phyloP scores from a whole-genome alignment of 2,113 vertebrate genomes.

The Saguinus midas region DNA sequence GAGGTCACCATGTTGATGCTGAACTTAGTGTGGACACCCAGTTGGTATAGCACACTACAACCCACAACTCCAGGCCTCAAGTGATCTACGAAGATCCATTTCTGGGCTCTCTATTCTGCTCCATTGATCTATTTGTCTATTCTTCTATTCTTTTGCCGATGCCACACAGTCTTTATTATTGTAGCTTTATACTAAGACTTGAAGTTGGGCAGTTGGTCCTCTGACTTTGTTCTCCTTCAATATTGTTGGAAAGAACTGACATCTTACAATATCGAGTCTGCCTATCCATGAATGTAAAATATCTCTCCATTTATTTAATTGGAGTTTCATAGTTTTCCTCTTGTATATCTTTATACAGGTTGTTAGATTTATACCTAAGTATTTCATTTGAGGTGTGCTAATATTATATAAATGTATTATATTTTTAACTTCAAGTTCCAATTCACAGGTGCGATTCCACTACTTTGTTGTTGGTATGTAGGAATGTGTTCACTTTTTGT shows the following conservation, averaged over 20 bases:
- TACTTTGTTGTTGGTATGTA: not conserved
- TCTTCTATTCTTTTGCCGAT: not conserved
- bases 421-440: not conserved
- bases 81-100: not conserved
- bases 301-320: not conserved
- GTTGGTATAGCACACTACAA: rapidly evolving
- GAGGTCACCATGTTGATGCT: not conserved
- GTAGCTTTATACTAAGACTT: not conserved
- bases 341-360: not conserved
- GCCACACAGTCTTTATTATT: not conserved
- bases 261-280: not conserved
- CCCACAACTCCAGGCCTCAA: not conserved
- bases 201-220: not conserved
- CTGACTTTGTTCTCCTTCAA: not conserved
- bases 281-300: not conserved
- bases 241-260: not conserved
- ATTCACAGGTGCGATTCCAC: too few species aligned
- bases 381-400: not conserved
- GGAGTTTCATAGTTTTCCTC: not conserved
- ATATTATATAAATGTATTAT: not conserved
- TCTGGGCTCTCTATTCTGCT: not conserved
- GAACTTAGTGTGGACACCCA: not conserved
- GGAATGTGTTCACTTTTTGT: not conserved
- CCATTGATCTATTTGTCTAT: not conserved
- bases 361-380: not conserved